Evolutionary conservation across 2,888 invertebrate genomes (phyloP), one percentile per base, ranked within the genome.

Genomic region (Acrocyrtus sp.): DNA sequence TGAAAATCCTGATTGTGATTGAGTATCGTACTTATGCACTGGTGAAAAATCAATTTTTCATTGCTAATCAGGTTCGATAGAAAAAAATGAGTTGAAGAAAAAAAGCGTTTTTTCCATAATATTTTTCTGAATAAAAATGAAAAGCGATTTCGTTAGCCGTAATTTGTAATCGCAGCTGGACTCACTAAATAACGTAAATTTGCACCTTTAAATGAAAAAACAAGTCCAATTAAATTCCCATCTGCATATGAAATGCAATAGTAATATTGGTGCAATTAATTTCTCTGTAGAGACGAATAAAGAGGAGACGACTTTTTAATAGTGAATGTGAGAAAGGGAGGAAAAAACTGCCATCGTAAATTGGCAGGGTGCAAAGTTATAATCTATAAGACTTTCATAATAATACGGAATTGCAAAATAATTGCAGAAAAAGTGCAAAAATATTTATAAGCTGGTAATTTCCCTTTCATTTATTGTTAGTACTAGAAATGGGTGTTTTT

Each of bases 1-100:
- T 15, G 34, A 41, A 58, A 67, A 67, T 66, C 66, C 56, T 66
- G 50, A 50, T 26, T 41, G 48, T 58, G 21, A 29, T 26, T 4
- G 51, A 19, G 8, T 21, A 50, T 3, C 6, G 6, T 10, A 21
- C 24, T 34, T 34, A n/a, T n/a, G 24, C 17, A 8, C 6, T 53
- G 34, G 17, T 3, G 34, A n/a, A 53, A 29, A 29, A 53, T 53
- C 53, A 53, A 53, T 53, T 27, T 53, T 53, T 53, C 53, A 53
- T 27, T 53, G 27, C 29, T 29, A 53, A 47, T 26, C 57, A 66
- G 26, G 57, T 34, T 34, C 12, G 34, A 34, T 5, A 8, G 34
- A 34, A 34, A 34, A 34, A n/a, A n/a, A n/a, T n/a, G n/a, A 34
- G 34, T 34, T 34, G 34, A 34, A 34, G 12, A 34, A 34, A 34